Percentiles rank a stretch among this genome's conserved stretches.
Evolutionary conservation across 2,888 invertebrate species (phyloP).

Genomic region (Habrosyne pyritoides): DNA sequence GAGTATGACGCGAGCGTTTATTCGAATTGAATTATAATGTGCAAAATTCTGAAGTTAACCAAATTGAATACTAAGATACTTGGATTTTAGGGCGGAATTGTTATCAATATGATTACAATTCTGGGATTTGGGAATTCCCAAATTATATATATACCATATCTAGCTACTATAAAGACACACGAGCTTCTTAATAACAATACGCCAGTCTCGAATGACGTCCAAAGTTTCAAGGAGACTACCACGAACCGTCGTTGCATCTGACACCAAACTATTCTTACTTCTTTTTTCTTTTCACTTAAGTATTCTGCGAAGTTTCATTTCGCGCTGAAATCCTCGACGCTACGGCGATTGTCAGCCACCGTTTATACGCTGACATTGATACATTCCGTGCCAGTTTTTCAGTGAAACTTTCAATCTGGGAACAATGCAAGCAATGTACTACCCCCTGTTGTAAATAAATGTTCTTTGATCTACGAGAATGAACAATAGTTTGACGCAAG

Average conservation of each 20-base stretch:
- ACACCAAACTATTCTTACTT: conserved; percentile 68
- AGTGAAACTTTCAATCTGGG: conserved; percentile 46
- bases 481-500: conserved; percentile 71
- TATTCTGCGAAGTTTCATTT: conserved; percentile 71
- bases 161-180: not conserved
- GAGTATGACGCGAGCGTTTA: conserved; percentile 6
- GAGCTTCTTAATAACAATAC: conserved; percentile 35
- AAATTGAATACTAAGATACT: not conserved
- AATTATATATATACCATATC: not conserved
- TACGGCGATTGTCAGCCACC: conserved; percentile 46
- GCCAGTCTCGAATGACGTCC: conserved; percentile 37
- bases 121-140: not conserved
- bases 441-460: conserved; percentile 40
- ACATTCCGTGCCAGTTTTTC: conserved; percentile 53
- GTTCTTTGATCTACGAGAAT: conserved; percentile 41
- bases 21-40: conserved; percentile 12
- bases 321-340: conserved; percentile 51
- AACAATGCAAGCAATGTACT: conserved; percentile 60
- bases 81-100: not conserved
- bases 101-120: not conserved
- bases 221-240: conserved; percentile 65
- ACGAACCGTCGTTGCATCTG: conserved; percentile 74
- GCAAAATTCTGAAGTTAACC: not conserved
- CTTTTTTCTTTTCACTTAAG: conserved; percentile 65
- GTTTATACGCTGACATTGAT: conserved; percentile 60